Conservation (phyloP, 2,888 invertebrate genomes). For the Eupithecia inturbata region DNA sequence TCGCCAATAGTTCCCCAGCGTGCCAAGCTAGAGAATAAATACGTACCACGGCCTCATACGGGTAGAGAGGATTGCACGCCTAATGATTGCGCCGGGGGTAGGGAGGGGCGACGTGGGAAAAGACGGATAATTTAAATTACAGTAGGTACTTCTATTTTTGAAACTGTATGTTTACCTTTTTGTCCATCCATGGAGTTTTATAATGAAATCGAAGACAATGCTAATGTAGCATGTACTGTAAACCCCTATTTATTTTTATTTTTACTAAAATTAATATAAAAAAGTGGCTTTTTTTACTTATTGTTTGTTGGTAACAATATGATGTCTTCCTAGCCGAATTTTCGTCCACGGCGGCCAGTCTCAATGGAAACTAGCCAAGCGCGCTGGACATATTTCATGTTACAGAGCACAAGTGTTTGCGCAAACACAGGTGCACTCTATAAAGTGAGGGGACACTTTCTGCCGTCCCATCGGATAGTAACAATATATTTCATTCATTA, state of each 20-base stretch:
- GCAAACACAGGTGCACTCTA: too few species aligned
- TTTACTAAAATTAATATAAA: neutral
- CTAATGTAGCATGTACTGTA: neutral
- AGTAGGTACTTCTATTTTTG: neutral
- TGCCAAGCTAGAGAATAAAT: slow-evolving; percentile 33
- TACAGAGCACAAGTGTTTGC: too few species aligned
- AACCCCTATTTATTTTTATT: neutral
- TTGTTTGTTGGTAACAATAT: too few species aligned
- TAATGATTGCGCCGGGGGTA: slow-evolving; percentile 68
- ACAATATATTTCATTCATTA: neutral
- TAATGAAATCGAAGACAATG: neutral
- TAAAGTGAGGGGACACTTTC: too few species aligned
- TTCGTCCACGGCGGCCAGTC: too few species aligned
- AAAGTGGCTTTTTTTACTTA: too few species aligned
- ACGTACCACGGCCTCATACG: slow-evolving; percentile 62
- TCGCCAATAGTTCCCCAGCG: slow-evolving; percentile 69
- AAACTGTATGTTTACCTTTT: neutral
- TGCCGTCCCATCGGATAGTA: neutral
- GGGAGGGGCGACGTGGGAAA: slow-evolving; percentile 13
- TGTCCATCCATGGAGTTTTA: neutral
- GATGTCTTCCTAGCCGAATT: too few species aligned
- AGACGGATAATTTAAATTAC: too few species aligned
- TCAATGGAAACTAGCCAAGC: too few species aligned
- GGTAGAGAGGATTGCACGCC: slow-evolving; percentile 71
- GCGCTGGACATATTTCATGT: too few species aligned